These are phyloP conservation scores for Amphimallon solstitiale DNA, from an alignment of 2,888 invertebrate genomes.

Conservation along the genomic window DNA sequence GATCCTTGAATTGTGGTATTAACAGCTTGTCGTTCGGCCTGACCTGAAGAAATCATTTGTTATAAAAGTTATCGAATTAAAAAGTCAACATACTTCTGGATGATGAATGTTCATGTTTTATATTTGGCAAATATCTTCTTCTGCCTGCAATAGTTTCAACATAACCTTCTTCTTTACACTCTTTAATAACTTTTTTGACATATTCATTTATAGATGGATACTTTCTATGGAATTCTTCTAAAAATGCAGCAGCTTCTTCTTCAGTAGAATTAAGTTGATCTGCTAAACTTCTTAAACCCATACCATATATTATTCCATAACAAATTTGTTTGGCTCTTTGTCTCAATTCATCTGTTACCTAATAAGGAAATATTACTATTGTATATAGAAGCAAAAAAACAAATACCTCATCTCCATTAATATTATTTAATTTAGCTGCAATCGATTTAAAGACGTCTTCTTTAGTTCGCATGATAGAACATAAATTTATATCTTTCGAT, in stretches of 20 bases:
- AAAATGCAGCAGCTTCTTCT: constrained; percentile 81
- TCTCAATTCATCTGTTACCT: constrained; percentile 81
- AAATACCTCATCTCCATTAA: constrained; percentile 70
- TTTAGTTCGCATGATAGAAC: constrained; percentile 70
- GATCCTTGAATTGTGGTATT: constrained; percentile 97
- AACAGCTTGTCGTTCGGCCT: constrained; percentile 95
- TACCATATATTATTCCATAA: constrained; percentile 98
- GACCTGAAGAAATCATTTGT: constrained; percentile 63
- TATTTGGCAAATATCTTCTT: constrained; percentile 79
- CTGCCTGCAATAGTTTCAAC: constrained; percentile 86
- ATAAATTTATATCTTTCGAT: constrained; percentile 78
- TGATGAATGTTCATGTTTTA: constrained; percentile 70
- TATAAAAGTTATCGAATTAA: constrained; percentile 8
- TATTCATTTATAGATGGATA: constrained; percentile 78
- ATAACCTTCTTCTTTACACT: constrained; percentile 77
- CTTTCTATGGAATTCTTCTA: constrained; percentile 81
- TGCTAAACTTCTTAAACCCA: constrained; percentile 85
- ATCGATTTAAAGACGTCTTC: constrained; percentile 87
- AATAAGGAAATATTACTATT: constrained; percentile 8
- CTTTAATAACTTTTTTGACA: constrained; percentile 65
- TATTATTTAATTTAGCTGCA: constrained; percentile 84
- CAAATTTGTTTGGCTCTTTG: constrained; percentile 92
- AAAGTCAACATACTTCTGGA: constrained; percentile 68
- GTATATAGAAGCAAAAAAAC: constrained; percentile 1
- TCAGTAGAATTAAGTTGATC: constrained; percentile 82